A percentile compares a stretch with the other conserved stretches of the same genome.
These are phyloP conservation scores for Drosophila ananassae DNA, from an alignment of 1,140 invertebrate species.

Conservation along the genomic window DNA sequence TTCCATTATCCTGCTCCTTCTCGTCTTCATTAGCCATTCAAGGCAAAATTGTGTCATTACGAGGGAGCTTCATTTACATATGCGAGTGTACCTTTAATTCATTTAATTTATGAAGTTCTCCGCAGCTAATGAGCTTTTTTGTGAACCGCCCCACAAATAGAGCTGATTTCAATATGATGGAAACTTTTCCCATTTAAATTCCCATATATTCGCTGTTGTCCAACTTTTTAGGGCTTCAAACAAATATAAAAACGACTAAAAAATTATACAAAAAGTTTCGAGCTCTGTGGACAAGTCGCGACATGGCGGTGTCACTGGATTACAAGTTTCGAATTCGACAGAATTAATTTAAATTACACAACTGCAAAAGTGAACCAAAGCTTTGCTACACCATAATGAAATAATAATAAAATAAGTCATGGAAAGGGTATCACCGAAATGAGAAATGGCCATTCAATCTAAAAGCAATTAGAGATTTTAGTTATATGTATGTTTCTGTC, in stretches of 20 bases:
- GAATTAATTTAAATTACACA: conserved; percentile 69
- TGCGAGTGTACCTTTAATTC: conserved; percentile 27
- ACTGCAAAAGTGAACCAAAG: conserved; percentile 27
- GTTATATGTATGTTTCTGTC: too few species aligned
- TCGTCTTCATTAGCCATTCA: conserved; percentile 12
- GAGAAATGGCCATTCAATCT: too few species aligned
- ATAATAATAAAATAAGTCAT: too few species aligned
- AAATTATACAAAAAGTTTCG: conserved; percentile 33
- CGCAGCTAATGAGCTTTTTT: conserved; percentile 61
- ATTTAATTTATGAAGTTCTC: conserved; percentile 27
- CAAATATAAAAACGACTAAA: conserved; percentile 13
- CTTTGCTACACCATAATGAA: too few species aligned
- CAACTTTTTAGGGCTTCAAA: conserved; percentile 39
- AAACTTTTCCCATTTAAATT: conserved; percentile 36
- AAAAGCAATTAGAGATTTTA: too few species aligned
- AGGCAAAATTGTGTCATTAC: conserved; percentile 27
- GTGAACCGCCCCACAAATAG: conserved; percentile 16
- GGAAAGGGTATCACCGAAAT: too few species aligned
- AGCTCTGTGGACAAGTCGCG: conserved; percentile 63
- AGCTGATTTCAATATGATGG: conserved; percentile 59
- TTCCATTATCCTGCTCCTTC: conserved; percentile 6
- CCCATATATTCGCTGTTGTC: conserved; percentile 8
- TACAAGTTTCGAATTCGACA: conserved; percentile 42
- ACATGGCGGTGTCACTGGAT: conserved; percentile 42
- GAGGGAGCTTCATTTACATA: conserved; percentile 50